Percentiles rank a stretch among this genome's conserved stretches.
These are phyloP conservation scores for Atta cephalotes DNA, from an alignment of 1,140 invertebrate genomes.

Conservation along the genomic window DNA sequence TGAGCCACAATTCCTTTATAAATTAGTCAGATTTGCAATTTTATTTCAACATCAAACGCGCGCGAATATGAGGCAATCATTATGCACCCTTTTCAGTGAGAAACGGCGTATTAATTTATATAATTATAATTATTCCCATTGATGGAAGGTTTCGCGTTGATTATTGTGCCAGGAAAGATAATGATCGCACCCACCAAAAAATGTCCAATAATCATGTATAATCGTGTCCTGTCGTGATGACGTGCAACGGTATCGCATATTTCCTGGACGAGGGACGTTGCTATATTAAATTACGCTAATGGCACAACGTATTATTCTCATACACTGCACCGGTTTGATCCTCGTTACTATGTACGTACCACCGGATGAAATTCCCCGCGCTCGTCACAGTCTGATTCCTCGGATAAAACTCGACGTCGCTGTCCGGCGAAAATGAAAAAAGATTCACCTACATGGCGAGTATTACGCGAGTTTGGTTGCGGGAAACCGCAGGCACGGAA, in stretches of 20 bases:
- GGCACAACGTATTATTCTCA: conserved; percentile 42
- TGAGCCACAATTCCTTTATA: not conserved
- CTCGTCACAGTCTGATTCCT: conserved; percentile 74
- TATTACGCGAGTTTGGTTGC: not conserved
- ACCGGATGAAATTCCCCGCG: conserved; percentile 64
- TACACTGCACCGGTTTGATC: conserved; percentile 27
- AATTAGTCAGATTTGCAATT: not conserved
- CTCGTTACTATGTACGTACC: conserved; percentile 40
- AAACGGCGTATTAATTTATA: conserved; percentile 22
- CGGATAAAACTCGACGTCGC: conserved; percentile 23
- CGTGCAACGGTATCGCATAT: conserved; percentile 36
- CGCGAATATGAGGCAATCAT: not conserved
- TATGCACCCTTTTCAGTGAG: not conserved
- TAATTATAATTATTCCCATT: conserved; percentile 16
- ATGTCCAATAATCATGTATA: conserved; percentile 33
- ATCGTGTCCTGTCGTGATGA: conserved; percentile 31
- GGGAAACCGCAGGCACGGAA: conserved; percentile 46
- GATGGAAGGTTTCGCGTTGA: not conserved
- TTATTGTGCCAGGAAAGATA: conserved; percentile 26
- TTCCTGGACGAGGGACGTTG: conserved; percentile 27
- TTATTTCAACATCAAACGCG: not conserved
- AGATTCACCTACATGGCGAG: not conserved
- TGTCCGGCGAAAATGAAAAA: conserved; percentile 40
- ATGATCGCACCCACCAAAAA: not conserved
- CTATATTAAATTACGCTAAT: conserved; percentile 63